Percentiles rank a stretch among this genome's conserved stretches.
Evolutionary conservation across 2,113 vertebrate species (phyloP).

Genomic region (Actenoides hombroni): DNA sequence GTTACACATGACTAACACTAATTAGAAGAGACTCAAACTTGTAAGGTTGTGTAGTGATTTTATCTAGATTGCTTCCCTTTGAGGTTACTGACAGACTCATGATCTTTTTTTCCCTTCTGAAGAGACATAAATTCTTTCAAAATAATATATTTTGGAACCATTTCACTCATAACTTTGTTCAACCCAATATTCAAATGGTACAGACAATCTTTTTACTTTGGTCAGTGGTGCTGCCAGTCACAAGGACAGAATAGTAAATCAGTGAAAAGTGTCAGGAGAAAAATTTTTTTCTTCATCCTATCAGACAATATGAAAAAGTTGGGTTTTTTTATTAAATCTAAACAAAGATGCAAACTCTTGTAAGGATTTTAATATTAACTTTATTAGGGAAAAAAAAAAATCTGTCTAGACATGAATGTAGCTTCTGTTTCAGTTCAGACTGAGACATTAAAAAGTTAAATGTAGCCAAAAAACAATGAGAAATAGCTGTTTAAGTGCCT

Average conservation of each 20-base stretch:
- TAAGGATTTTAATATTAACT: not conserved
- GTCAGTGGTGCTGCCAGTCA: not conserved
- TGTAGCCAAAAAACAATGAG: not conserved
- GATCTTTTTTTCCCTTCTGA: not conserved
- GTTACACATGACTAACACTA: not conserved
- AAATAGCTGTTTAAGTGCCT: not conserved
- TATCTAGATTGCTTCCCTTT: not conserved
- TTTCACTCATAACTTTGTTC: not conserved
- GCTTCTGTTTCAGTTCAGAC: not conserved
- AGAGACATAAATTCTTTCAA: not conserved
- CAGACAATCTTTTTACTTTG: not conserved
- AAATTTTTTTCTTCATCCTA: not conserved
- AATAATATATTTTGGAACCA: not conserved
- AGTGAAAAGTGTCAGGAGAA: not conserved
- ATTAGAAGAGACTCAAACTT: not conserved
- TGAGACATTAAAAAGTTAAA: not conserved
- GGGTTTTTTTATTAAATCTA: not conserved
- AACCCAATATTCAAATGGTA: not conserved
- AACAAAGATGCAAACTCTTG: not conserved
- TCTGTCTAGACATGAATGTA: accelerated
- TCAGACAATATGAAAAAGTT: not conserved
- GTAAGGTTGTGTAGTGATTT: not conserved
- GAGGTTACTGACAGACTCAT: not conserved
- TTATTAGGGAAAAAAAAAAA: not conserved
- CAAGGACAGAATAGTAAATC: not conserved